A percentile compares a stretch with the other conserved stretches of the same genome.
Evolutionary conservation across 2,888 invertebrate species (phyloP).

Genomic region (Balanococcus diminutus): DNA sequence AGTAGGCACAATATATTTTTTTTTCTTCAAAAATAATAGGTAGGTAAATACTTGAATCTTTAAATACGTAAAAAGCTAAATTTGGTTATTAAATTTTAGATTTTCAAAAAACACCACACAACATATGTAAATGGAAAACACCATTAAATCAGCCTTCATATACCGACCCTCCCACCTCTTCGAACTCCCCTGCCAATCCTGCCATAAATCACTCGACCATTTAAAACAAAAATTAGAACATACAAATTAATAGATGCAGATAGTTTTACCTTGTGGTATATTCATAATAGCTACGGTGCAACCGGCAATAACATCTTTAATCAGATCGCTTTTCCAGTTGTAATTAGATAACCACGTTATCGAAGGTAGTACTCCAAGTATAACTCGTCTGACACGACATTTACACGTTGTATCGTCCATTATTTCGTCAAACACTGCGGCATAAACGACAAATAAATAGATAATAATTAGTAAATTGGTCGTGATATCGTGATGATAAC

Average conservation of each 20-base stretch:
- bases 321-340: slow-evolving; percentile 61
- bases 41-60: too few species aligned
- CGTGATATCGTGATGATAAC: neutral
- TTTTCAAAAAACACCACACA: too few species aligned
- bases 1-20: too few species aligned
- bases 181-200: too few species aligned
- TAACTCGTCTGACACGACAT: slow-evolving; percentile 27
- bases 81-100: too few species aligned
- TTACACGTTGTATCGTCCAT: slow-evolving; percentile 37
- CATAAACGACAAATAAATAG: neutral
- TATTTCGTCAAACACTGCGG: slow-evolving; percentile 36
- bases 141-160: too few species aligned
- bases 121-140: too few species aligned
- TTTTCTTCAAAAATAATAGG: too few species aligned
- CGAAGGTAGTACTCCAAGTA: slow-evolving; percentile 59
- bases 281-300: slow-evolving; percentile 90
- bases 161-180: too few species aligned
- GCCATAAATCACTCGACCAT: too few species aligned
- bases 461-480: neutral
- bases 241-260: neutral
- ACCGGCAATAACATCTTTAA: slow-evolving; percentile 78
- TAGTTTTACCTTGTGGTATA: slow-evolving; percentile 76
- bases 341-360: slow-evolving; percentile 61
- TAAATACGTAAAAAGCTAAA: too few species aligned
- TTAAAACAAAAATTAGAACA: too few species aligned